Percentiles rank a stretch among this genome's conserved stretches.
Conservation (phyloP, 2,888 invertebrate species). For the Cheilosia impressa region DNA sequence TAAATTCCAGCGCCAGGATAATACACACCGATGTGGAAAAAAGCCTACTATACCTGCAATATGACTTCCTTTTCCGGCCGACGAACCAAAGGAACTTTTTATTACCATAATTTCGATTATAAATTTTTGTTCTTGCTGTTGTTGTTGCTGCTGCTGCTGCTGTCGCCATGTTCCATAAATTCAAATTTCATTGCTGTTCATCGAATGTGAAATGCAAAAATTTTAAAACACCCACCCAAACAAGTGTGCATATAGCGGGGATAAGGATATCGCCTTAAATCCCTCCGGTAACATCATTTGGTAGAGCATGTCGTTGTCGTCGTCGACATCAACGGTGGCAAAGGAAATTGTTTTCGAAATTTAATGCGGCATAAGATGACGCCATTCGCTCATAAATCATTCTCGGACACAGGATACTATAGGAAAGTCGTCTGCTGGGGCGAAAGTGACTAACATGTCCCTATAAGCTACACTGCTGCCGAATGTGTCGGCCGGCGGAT, state of each 20-base stretch:
- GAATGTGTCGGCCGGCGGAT: not conserved
- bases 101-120: slow-evolving; percentile 74
- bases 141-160: not conserved
- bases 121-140: slow-evolving; percentile 17
- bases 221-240: slow-evolving; percentile 11
- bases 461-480: not conserved
- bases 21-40: slow-evolving; percentile 22
- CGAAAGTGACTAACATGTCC: not conserved
- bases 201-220: slow-evolving; percentile 66
- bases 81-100: slow-evolving; percentile 51
- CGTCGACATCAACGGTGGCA: slow-evolving; percentile 12
- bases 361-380: slow-evolving; percentile 45
- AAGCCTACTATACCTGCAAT: slow-evolving; percentile 24
- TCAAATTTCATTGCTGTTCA: slow-evolving; percentile 69
- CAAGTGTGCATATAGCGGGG: not conserved
- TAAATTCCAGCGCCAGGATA: slow-evolving; percentile 46
- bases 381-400: slow-evolving; percentile 49
- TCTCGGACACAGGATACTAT: not conserved
- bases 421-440: not conserved
- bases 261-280: slow-evolving; percentile 21
- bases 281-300: slow-evolving; percentile 18
- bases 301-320: not conserved
- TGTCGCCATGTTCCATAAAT: slow-evolving; percentile 53
- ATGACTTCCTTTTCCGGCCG: slow-evolving; percentile 55
- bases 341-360: slow-evolving; percentile 41